Percentiles rank a stretch among this genome's conserved stretches.
Evolutionary conservation across 2,888 invertebrate genomes (phyloP).

Genomic region (Nephrotoma guestfalica): DNA sequence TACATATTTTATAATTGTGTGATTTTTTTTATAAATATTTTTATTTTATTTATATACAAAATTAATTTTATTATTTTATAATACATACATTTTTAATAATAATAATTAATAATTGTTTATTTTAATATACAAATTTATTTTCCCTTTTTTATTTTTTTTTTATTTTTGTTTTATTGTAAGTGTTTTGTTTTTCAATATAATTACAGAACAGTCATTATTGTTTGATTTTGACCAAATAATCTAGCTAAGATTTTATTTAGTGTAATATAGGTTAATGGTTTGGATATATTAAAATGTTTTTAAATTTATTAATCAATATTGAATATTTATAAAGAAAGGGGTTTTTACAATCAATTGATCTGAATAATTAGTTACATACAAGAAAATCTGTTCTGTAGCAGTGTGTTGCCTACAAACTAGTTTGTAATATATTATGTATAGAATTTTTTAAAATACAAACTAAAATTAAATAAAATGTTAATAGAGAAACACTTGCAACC

Average conservation of each 20-base stretch:
- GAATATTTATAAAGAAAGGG: background rate
- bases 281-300: background rate
- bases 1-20: background rate
- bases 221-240: background rate
- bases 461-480: background rate
- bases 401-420: background rate
- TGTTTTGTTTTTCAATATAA: background rate
- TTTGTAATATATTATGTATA: background rate
- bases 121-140: background rate
- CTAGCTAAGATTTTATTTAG: background rate
- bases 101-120: background rate
- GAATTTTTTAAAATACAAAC: background rate
- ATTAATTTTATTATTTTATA: background rate
- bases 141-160: background rate
- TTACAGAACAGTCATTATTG: background rate
- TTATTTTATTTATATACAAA: background rate
- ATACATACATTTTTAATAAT: background rate
- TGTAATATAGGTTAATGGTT: background rate
- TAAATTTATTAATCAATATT: background rate
- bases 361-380: background rate
- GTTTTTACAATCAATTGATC: background rate
- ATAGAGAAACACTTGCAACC: background rate
- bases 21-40: background rate
- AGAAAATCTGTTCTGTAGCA: background rate
- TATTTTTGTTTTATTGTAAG: background rate